Conservation (phyloP, 2,113 vertebrate genomes). For the Chrysemys picta region DNA sequence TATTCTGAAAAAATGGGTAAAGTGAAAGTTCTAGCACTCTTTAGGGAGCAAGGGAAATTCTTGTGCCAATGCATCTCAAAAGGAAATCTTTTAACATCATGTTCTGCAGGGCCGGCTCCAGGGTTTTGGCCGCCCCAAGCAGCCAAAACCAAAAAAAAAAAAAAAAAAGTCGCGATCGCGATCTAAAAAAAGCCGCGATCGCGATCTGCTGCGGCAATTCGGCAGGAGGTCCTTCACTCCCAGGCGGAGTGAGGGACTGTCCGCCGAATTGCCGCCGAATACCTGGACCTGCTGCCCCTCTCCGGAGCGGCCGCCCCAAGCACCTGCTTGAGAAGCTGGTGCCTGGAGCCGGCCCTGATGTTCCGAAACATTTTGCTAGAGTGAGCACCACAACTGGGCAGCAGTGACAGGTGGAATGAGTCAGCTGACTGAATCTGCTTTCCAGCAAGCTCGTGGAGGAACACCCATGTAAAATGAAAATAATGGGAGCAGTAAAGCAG, state of each 20-base stretch:
- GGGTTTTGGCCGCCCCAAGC: too few relatives aligned
- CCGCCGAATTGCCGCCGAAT: too few relatives aligned
- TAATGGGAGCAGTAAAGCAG: constrained; percentile 48
- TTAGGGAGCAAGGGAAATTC: background rate
- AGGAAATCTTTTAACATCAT: background rate
- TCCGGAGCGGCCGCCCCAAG: too few relatives aligned
- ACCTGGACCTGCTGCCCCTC: too few relatives aligned
- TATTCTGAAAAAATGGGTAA: constrained; percentile 22
- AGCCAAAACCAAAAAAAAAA: too few relatives aligned
- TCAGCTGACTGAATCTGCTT: background rate
- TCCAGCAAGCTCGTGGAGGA: background rate
- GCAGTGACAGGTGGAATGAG: background rate
- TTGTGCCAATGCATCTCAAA: background rate
- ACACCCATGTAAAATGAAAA: constrained; percentile 9
- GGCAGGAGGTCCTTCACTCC: too few relatives aligned
- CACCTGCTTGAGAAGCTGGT: too few relatives aligned
- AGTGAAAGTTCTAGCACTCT: background rate
- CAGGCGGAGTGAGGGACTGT: too few relatives aligned
- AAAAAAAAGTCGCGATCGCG: too few relatives aligned
- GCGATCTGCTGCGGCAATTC: too few relatives aligned
- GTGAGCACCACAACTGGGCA: background rate
- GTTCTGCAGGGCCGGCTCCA: background rate
- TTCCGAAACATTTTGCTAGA: rapidly evolving
- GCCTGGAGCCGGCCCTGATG: too few relatives aligned
- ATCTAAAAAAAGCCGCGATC: too few relatives aligned